These are phyloP conservation scores for Crepidodera aurea DNA, from an alignment of 2,888 invertebrate genomes.

Conservation along the genomic window DNA sequence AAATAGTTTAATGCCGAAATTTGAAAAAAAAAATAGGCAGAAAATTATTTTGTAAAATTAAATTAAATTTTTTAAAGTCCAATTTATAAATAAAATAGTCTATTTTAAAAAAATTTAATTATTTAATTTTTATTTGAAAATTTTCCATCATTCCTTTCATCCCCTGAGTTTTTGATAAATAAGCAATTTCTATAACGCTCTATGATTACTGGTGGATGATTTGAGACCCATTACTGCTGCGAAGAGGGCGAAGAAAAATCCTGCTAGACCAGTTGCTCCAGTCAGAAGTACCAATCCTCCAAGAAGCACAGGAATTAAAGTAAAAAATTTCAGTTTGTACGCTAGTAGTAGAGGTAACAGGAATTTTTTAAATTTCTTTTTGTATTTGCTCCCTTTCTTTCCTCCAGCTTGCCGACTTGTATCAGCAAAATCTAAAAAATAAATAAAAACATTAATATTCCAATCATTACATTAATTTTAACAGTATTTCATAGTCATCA, in stretches of 20 bases:
- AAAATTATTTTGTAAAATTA: too few relatives aligned
- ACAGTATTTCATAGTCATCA: too few relatives aligned
- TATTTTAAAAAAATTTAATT: too few relatives aligned
- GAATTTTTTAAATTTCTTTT: constrained; percentile 72
- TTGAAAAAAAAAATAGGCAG: too few relatives aligned
- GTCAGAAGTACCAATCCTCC: constrained; percentile 76
- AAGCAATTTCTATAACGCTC: constrained; percentile 6
- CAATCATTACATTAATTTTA: too few relatives aligned
- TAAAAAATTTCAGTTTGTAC: constrained; percentile 84
- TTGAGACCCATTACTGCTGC: constrained; percentile 83
- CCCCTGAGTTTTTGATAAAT: too few relatives aligned
- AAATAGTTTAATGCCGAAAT: too few relatives aligned
- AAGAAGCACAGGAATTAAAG: constrained; percentile 78
- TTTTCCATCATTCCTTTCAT: too few relatives aligned
- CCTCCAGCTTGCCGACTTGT: constrained; percentile 49
- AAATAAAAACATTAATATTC: too few relatives aligned
- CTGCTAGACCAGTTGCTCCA: constrained; percentile 82
- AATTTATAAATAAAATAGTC: too few relatives aligned
- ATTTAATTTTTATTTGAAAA: too few relatives aligned
- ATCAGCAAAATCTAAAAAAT: constrained; percentile 42
- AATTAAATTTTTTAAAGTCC: too few relatives aligned
- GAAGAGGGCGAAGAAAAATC: constrained; percentile 88
- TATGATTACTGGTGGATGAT: constrained; percentile 55
- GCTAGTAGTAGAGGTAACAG: constrained; percentile 80
- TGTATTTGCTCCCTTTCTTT: constrained; percentile 57